Percentiles rank a stretch among this genome's conserved stretches.
Evolutionary conservation across 2,888 invertebrate species (phyloP).

Genomic region (Meliscaeva auricollis): DNA sequence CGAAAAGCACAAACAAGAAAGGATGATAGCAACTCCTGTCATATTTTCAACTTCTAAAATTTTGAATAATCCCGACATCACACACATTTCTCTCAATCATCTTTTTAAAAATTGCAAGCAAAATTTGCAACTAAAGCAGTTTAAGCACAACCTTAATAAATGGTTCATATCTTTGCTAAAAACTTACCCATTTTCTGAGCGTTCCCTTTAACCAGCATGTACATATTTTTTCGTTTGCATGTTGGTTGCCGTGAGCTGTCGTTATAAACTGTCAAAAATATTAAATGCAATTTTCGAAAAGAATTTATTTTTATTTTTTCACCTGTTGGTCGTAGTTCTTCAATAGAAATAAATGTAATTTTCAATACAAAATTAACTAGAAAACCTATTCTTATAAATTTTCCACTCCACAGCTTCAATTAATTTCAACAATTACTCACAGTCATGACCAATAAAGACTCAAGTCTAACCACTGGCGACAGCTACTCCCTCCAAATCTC

Average conservation of each 20-base stretch:
- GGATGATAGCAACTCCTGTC: too few relatives aligned
- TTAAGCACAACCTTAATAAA: not conserved
- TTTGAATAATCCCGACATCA: too few relatives aligned
- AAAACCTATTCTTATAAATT: not conserved
- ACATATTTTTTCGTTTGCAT: conserved; percentile 10
- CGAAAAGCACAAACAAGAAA: too few relatives aligned
- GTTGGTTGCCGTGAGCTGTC: conserved; percentile 32
- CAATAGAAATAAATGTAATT: conserved; percentile 28
- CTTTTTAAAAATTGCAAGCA: too few relatives aligned
- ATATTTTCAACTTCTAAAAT: too few relatives aligned
- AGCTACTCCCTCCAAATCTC: conserved; percentile 78
- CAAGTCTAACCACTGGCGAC: conserved; percentile 50
- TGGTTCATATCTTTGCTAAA: not conserved
- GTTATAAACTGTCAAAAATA: conserved; percentile 64
- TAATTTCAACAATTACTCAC: not conserved
- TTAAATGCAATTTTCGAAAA: conserved; percentile 65
- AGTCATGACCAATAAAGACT: conserved; percentile 64
- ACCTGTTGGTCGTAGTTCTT: conserved; percentile 34
- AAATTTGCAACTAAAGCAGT: too few relatives aligned
- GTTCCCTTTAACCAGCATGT: not conserved
- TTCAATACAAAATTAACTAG: not conserved
- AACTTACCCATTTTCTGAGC: conserved; percentile 3
- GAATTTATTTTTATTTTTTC: conserved; percentile 56
- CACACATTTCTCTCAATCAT: too few relatives aligned
- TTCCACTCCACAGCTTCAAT: not conserved